A percentile compares a stretch with the other conserved stretches of the same genome.
phyloP scores from a whole-genome alignment of 2,113 vertebrate species.

The Pelecanoides urinatrix region DNA sequence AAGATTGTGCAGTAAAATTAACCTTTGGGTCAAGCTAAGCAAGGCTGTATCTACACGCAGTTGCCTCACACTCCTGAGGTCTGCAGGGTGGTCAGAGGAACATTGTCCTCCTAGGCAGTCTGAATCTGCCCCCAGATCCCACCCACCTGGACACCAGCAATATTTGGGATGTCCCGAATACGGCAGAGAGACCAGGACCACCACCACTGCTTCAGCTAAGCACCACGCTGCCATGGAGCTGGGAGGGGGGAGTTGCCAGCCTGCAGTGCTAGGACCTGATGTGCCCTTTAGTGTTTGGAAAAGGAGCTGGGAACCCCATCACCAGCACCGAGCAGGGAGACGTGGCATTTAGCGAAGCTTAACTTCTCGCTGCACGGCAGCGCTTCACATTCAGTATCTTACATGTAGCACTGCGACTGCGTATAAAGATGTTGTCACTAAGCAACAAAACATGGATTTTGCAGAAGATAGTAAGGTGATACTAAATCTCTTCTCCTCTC shows the following conservation, averaged over 20 bases:
- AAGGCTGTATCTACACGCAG: fast-evolving
- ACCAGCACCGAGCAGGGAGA: neutral
- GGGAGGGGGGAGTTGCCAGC: neutral
- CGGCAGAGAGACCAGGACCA: fast-evolving
- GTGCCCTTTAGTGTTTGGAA: neutral
- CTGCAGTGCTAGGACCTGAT: neutral
- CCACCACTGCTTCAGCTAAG: neutral
- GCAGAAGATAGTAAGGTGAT: neutral
- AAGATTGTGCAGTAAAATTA: neutral
- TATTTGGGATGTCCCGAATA: neutral
- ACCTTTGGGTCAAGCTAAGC: neutral
- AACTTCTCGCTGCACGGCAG: neutral
- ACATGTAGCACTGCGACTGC: neutral
- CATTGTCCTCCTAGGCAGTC: neutral
- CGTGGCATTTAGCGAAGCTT: neutral
- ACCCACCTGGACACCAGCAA: neutral
- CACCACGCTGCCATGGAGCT: neutral
- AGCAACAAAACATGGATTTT: constrained; percentile 23
- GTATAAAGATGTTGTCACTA: neutral
- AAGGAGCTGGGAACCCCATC: neutral
- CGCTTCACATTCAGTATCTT: neutral
- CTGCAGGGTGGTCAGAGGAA: neutral
- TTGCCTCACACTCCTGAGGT: neutral
- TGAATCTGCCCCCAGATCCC: neutral
- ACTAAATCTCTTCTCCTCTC: neutral